These are phyloP conservation scores for Acanthurus leucopareius DNA, from an alignment of 2,797 vertebrate species.

Conservation along the genomic window DNA sequence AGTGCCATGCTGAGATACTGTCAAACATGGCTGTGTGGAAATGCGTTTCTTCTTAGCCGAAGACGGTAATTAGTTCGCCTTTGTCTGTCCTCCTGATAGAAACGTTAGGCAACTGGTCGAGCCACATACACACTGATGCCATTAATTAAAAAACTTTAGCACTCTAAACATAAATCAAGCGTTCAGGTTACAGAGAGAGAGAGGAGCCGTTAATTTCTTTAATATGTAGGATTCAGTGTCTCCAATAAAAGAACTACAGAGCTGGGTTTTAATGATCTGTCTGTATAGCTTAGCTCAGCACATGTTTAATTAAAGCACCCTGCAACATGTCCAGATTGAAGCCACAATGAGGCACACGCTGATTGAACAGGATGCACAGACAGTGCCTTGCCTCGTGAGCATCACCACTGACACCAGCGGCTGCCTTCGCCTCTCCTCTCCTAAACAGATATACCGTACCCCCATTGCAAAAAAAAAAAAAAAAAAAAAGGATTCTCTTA, in stretches of 20 bases:
- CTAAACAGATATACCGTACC: constrained; percentile 47
- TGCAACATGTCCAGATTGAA: constrained; percentile 39
- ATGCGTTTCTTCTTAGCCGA: constrained; percentile 22
- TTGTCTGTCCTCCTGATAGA: constrained; percentile 52
- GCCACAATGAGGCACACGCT: constrained; percentile 24
- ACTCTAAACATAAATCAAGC: constrained; percentile 41
- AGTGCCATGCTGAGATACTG: constrained; percentile 44
- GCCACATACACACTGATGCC: constrained; percentile 21
- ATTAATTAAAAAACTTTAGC: constrained; percentile 64
- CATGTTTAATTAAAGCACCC: constrained; percentile 56
- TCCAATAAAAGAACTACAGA: constrained; percentile 40
- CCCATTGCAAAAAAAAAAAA: constrained; percentile 15
- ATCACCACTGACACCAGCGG: constrained; percentile 40
- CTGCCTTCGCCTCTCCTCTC: constrained; percentile 12
- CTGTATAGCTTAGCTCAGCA: constrained; percentile 49
- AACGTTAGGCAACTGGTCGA: constrained; percentile 29
- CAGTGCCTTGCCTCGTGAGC: constrained; percentile 33
- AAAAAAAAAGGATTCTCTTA: constrained; percentile 71
- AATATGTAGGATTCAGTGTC: constrained; percentile 32
- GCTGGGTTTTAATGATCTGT: constrained; percentile 53
- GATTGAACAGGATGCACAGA: constrained; percentile 38
- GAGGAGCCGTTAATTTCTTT: constrained; percentile 38
- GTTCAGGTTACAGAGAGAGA: constrained; percentile 10
- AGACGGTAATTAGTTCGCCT: constrained; percentile 55
- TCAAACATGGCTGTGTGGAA: constrained; percentile 42